A percentile compares a stretch with the other conserved stretches of the same genome.
phyloP scores from a whole-genome alignment of 2,888 invertebrate species.

The Pseudococcus longispinus region DNA sequence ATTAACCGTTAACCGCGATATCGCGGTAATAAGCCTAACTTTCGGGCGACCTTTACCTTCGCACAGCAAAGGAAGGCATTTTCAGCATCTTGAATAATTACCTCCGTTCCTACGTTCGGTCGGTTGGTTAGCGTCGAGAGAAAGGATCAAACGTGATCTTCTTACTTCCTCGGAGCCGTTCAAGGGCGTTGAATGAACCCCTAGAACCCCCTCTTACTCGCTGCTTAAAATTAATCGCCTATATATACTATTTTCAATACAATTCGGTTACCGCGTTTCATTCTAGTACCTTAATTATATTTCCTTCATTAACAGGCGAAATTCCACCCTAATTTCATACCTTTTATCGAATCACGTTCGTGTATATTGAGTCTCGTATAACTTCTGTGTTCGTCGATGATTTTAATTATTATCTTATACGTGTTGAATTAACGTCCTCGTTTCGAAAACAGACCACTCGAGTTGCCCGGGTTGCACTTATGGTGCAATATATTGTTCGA shows the following conservation, averaged over 20 bases:
- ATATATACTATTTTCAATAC: not conserved
- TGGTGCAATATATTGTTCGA: no score
- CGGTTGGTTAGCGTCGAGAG: not conserved
- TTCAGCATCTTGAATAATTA: constrained; percentile 5
- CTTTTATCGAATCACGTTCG: not conserved
- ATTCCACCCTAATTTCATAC: not conserved
- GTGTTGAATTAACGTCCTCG: not conserved
- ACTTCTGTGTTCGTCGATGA: not conserved
- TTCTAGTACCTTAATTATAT: not conserved
- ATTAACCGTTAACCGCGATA: not conserved
- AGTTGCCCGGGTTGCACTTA: no score
- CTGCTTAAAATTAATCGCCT: not conserved
- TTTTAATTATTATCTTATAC: not conserved
- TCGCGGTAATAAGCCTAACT: not conserved
- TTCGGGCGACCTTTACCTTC: not conserved
- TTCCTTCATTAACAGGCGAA: not conserved
- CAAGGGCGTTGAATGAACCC: not conserved
- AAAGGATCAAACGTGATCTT: not conserved
- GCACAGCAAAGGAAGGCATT: not conserved
- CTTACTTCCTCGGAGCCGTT: not conserved
- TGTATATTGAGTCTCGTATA: not conserved
- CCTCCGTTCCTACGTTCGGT: not conserved
- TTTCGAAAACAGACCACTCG: no score
- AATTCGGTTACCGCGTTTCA: not conserved
- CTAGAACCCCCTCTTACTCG: not conserved